Base-by-base conservation (phyloP, 2,113 vertebrate species). In the Phalacrocorax carbo region DNA sequence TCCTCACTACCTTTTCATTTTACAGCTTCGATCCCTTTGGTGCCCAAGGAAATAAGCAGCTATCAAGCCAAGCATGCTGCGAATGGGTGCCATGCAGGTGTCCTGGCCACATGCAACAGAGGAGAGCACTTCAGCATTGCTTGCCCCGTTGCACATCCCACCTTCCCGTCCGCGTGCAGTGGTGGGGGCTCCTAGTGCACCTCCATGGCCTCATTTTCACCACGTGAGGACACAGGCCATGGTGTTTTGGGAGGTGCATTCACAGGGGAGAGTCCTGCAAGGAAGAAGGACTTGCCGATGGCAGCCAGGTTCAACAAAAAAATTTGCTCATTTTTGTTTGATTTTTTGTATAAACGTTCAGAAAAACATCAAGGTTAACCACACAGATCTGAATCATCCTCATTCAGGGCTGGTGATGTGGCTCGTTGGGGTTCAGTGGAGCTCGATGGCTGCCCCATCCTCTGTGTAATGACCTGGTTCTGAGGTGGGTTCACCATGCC, bases 211-310 rank as follows among this genome's bases (percentile, higher is more conserved):
- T 72, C 16, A 3, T 52, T 65, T 32, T 52, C 40, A 15, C 11
- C 60, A 22, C 0, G 0, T 20, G 62, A 73, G 38, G 26, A 26
- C 52, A n/a, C 8, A 23, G 60, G 6, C 40, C 26, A 2, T 0
- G 0, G 10, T 40, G 36, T 15, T 91, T 29, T 38, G 69, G 83
- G 49, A 72, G 22, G 4, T 18, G 11, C 13, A 8, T 61, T 69
- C 54, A 9, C 15, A 15, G 42, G 51, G 17, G n/a, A 78, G 10
- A 51, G 48, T 15, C 52, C 29, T 38, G n/a, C 25, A 55, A 14
- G 38, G 25, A 22, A 22, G 36, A 18, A 62, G 66, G 49, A 16
- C 15, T 60, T 64, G 21, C 15, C 13, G 1, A 0, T 15, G 60
- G 44, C 19, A 30, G 10, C n/a, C 32, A 60, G 36, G 26, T n/a